Conservation (phyloP, 2,113 vertebrate species). For the Brienomyrus brachyistius region DNA sequence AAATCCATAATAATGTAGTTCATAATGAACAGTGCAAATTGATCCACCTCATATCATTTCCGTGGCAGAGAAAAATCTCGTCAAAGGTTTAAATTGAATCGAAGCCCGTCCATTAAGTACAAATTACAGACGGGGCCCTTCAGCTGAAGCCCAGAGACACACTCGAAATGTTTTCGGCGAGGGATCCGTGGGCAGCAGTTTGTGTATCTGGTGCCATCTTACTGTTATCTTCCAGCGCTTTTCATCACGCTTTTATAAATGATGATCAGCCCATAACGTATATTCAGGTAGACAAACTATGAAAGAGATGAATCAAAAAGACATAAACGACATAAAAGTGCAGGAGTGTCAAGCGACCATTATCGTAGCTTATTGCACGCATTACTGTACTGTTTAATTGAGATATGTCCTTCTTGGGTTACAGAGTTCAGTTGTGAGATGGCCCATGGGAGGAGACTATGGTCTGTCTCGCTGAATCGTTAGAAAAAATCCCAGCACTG, state of each 20-base stretch:
- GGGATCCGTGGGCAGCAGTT: background rate
- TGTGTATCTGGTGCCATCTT: background rate
- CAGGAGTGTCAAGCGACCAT: background rate
- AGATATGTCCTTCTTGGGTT: background rate
- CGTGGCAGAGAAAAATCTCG: background rate
- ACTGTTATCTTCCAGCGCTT: background rate
- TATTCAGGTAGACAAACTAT: background rate
- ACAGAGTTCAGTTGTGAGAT: background rate
- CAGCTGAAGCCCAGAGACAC: background rate
- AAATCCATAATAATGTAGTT: background rate
- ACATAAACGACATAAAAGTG: background rate
- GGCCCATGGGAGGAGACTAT: background rate
- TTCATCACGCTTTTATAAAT: background rate
- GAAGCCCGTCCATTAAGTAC: background rate
- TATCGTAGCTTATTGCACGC: background rate
- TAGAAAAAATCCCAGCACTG: background rate
- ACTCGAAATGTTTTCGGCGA: background rate
- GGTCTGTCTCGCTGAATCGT: background rate
- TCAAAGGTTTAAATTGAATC: background rate
- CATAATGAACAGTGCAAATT: conserved; percentile 12
- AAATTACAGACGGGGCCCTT: background rate
- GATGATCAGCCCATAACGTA: background rate
- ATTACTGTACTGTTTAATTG: background rate
- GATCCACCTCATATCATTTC: conserved; percentile 5
- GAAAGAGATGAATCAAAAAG: background rate